Conservation (phyloP, 2,113 vertebrate genomes). For the Epinephelus moara region DNA sequence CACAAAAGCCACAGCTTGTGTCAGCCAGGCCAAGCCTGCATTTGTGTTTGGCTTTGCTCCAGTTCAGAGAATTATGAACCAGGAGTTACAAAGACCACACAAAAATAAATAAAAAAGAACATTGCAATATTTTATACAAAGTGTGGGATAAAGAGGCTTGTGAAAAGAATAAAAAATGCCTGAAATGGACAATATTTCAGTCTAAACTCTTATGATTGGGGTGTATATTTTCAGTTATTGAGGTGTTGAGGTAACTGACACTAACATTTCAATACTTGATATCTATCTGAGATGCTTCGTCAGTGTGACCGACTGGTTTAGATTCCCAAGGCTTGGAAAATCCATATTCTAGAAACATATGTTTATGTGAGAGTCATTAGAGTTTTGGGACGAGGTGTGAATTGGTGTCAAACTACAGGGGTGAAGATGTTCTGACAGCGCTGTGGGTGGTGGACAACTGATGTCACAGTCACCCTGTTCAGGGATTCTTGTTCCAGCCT, state of each 20-base stretch:
- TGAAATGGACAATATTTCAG: too few relatives aligned
- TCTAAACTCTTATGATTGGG: not conserved
- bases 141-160: too few relatives aligned
- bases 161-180: not conserved
- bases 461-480: constrained; percentile 1
- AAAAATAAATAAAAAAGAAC: too few relatives aligned
- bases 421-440: constrained; percentile 17
- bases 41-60: not conserved
- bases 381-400: constrained; percentile 25
- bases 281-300: not conserved
- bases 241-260: not conserved
- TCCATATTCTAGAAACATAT: constrained; percentile 32
- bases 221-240: not conserved
- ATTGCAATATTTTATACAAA: too few relatives aligned
- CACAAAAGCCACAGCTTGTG: not conserved
- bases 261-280: not conserved
- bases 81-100: not conserved
- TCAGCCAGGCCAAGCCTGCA: not conserved
- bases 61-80: not conserved
- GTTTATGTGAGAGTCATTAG: constrained; percentile 29
- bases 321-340: constrained; percentile 18
- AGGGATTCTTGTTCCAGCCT: constrained; percentile 1
- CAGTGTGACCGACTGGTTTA: not conserved
- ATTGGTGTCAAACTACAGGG: constrained; percentile 37
- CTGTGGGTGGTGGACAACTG: constrained; percentile 28